Base-by-base conservation (phyloP, 2,797 vertebrate species). In the Phrynocephalus vlangalii region DNA sequence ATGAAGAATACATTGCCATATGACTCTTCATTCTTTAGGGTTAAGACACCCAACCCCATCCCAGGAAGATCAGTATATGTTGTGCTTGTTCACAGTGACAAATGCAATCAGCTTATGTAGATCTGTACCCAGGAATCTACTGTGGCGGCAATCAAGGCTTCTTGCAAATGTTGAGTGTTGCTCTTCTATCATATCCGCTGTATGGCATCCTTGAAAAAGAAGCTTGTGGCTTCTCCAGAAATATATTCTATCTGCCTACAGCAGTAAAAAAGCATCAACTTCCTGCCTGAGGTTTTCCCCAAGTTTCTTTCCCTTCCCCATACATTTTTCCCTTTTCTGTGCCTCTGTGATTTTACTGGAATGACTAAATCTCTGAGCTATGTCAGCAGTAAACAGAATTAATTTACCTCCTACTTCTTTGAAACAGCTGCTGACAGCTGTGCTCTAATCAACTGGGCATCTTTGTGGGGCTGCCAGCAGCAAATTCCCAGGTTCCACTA, bases 371-470 rank as follows among this genome's bases (percentile, higher is more conserved):
- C 96, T 94, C 95, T 91, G 95, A 97, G 95, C 94, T 97, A 97
- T 97, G 96, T 94, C 93, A 94, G 96, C 97, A 96, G 96, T 97
- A 97, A 97, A 97, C 96, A 97, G 94, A 95, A 96, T 95, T 96
- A 94, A 96, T 97, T 97, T 96, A 96, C 96, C 96, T 96, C 96
- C 95, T 89, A 92, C 94, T 94, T 95, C 94, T 95, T 91, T 93
- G 95, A 96, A 97, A 96, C 96, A 97, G 97, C 97, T 97, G 97
- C 94, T 96, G 96, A 97, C 97, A 97, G 97, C 97, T 97, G 97
- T 91, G 71, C 94, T 94, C 91, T 94, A 96, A 96, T 96, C 95
- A 95, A 95, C 95, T 94, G 94, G 1, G 89, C 92, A 94, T 90
- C 95, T 95, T 91, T 95, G 94, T 92, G 92, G 92, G 56, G 38